Evolutionary conservation across 2,113 vertebrate species (phyloP).

Genomic region (Abramis brama): DNA sequence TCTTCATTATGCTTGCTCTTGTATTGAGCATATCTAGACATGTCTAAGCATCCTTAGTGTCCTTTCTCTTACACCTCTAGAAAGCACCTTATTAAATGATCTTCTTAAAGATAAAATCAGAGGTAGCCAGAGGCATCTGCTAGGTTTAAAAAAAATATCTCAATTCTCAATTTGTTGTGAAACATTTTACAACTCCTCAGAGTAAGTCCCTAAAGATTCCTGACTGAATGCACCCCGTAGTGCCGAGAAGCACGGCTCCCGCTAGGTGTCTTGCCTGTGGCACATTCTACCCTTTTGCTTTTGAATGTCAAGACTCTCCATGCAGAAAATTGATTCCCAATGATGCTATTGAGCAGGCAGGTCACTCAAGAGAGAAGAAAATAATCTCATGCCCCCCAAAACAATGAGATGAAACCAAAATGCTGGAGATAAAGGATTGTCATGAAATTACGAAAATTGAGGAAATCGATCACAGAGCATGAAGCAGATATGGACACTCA

Average conservation of each 20-base stretch:
- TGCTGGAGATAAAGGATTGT: conserved; percentile 52
- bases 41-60: neutral
- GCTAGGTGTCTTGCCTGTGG: conserved; percentile 58
- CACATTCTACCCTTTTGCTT: conserved; percentile 61
- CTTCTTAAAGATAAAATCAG: conserved; percentile 10
- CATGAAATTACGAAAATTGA: conserved; percentile 41
- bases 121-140: neutral
- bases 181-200: conserved; percentile 9
- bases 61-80: neutral
- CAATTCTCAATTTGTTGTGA: conserved; percentile 26
- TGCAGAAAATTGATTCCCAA: conserved; percentile 65
- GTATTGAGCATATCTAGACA: neutral
- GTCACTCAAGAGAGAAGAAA: conserved; percentile 57
- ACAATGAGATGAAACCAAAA: conserved; percentile 44
- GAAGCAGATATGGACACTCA: neutral
- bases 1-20: neutral
- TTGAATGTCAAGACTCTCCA: conserved; percentile 65
- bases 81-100: neutral
- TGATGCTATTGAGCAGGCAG: conserved; percentile 59
- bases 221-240: conserved; percentile 44
- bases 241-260: conserved; percentile 41
- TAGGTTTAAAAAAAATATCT: neutral
- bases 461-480: conserved; percentile 41
- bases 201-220: conserved; percentile 32
- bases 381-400: conserved; percentile 38